Conservation (phyloP, 2,113 vertebrate genomes). For the Cercocebus atys region DNA sequence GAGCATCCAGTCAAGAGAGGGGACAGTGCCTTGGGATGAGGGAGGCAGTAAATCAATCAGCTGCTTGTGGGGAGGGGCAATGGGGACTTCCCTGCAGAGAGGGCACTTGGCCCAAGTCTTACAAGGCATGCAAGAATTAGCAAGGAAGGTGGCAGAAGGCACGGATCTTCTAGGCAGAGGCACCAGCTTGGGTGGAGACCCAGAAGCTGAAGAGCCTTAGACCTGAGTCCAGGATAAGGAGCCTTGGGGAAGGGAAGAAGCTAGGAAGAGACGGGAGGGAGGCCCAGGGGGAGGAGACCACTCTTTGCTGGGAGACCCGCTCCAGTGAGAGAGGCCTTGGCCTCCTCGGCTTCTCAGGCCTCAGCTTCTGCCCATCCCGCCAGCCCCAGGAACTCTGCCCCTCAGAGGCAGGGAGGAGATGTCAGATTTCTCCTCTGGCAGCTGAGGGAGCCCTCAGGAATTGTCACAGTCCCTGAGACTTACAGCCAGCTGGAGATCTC, state of each 20-base stretch:
- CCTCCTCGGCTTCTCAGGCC: neutral
- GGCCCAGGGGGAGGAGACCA: neutral
- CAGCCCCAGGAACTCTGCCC: neutral
- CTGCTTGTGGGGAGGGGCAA: neutral
- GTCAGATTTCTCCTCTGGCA: neutral
- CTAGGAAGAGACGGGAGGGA: too few species aligned
- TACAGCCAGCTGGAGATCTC: conserved; percentile 16
- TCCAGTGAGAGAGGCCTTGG: neutral
- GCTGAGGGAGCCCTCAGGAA: neutral
- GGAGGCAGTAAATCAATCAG: neutral
- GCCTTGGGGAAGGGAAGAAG: neutral
- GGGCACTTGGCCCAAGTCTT: neutral
- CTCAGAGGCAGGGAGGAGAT: neutral
- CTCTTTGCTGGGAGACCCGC: neutral
- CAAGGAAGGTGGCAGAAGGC: neutral
- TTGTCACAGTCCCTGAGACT: neutral
- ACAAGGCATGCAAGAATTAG: neutral
- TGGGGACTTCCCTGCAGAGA: neutral
- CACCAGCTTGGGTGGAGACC: neutral
- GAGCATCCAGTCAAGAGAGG: neutral
- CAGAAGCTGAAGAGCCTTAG: neutral
- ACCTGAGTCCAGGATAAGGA: neutral
- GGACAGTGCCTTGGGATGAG: neutral
- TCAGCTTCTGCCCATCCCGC: neutral
- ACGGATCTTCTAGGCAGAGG: neutral